A percentile compares a stretch with the other conserved stretches of the same genome.
Conservation (phyloP, 2,797 vertebrate species). For the Brachyrhaphis roseni region DNA sequence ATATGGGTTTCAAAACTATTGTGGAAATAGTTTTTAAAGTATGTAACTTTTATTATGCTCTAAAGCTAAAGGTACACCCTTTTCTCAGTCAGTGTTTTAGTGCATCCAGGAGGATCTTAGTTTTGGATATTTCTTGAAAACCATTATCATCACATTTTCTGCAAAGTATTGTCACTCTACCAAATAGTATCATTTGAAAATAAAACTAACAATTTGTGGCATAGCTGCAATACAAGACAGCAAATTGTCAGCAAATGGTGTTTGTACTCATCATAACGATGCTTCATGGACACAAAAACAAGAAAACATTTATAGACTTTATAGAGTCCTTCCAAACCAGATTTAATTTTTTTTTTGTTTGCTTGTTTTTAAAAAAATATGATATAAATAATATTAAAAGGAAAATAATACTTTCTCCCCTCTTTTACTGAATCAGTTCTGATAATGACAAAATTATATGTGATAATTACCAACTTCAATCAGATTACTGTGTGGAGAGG, state of each 20-base stretch:
- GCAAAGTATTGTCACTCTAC: not conserved
- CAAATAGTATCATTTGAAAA: not conserved
- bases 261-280: not conserved
- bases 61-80: not conserved
- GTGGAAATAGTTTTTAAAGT: not conserved
- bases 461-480: not conserved
- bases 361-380: no score
- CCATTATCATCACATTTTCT: not conserved
- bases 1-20: not conserved
- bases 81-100: not conserved
- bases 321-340: not conserved
- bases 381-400: not conserved
- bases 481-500: not conserved
- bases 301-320: not conserved
- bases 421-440: not conserved
- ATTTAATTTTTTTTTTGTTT: not conserved
- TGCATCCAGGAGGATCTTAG: not conserved
- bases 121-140: not conserved
- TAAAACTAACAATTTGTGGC: not conserved
- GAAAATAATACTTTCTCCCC: not conserved
- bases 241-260: not conserved
- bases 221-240: not conserved
- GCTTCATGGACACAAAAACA: not conserved
- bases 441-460: not conserved
- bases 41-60: not conserved